Evolutionary conservation across 2,797 vertebrate species (phyloP), one percentile per base, ranked within the genome.

Genomic region (Scarus forsteni): DNA sequence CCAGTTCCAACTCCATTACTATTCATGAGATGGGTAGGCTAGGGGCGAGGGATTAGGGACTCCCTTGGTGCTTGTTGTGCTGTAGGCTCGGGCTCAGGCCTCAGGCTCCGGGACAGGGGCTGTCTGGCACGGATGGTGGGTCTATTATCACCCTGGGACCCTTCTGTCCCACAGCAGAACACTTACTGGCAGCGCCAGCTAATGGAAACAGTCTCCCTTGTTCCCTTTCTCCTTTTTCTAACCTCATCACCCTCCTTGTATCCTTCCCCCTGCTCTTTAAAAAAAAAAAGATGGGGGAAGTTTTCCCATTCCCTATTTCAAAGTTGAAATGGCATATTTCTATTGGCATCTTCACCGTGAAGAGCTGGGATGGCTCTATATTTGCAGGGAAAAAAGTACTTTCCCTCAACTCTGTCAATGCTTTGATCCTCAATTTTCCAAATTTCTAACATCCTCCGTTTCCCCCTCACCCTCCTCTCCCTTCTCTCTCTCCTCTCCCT

Each of bases 61-160:
- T 94, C 94, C 93, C 93, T 93, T 74, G 87, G 92, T 88, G 92
- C 93, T 91, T 94, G 92, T 94, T 94, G 92, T 92, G 92, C 89
- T 89, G 86, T 85, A 91, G 91, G 93, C 92, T 91, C 66, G 57
- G 83, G 89, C 87, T 88, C 88, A 85, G 84, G 89, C 87, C 89
- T 86, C 75, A 66, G 86, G 88, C 83, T 91, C 52, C 40, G 16
- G 89, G 85, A 90, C 86, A 81, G 84, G 84, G 86, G 87, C 85
- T 89, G 92, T 92, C 92, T 92, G 92, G 90, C 92, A 91, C 64
- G 68, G 84, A 87, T 88, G 85, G 87, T 86, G 87, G 88, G 81
- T 91, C 89, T 93, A 91, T 92, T 92, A 92, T 93, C 90, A 87
- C 88, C 88, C 89, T 88, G 88, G 87, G 90, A 90, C 90, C 81